These are phyloP conservation scores for Drosophila melanica DNA, from an alignment of 1,140 invertebrate genomes.

Conservation along the genomic window DNA sequence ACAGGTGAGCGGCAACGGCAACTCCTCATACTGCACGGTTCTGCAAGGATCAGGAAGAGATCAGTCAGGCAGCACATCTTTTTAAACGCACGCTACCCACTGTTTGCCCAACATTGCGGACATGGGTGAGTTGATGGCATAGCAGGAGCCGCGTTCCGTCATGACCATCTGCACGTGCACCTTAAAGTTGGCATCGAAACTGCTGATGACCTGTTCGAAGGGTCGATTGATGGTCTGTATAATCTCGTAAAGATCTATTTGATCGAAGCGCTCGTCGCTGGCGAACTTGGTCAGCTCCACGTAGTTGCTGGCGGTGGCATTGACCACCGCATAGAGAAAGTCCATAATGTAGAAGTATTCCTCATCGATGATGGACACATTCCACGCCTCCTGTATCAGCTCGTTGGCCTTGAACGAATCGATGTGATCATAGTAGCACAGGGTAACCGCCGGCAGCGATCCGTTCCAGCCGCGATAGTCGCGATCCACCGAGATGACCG, in stretches of 20 bases:
- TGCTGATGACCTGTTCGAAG: conserved; percentile 84
- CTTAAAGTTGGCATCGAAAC: conserved; percentile 76
- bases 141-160: conserved; percentile 88
- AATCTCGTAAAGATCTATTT: conserved; percentile 77
- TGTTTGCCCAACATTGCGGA: conserved; percentile 64
- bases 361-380: conserved; percentile 73
- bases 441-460: conserved; percentile 86
- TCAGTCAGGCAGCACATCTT: too few species aligned
- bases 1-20: conserved; percentile 67
- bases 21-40: conserved; percentile 48
- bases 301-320: conserved; percentile 80
- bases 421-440: conserved; percentile 85
- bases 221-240: conserved; percentile 82
- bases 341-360: conserved; percentile 83
- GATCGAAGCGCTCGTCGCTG: conserved; percentile 81
- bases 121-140: conserved; percentile 86
- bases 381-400: conserved; percentile 77
- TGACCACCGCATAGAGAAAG: conserved; percentile 84
- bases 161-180: conserved; percentile 85
- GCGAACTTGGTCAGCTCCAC: conserved; percentile 83
- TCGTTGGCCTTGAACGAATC: conserved; percentile 80
- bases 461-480: conserved; percentile 88
- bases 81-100: conserved; percentile 40
- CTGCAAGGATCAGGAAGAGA: conserved; percentile 16
- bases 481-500: conserved; percentile 88